phyloP scores from a whole-genome alignment of 1,140 invertebrate genomes.

The Oryzaephilus surinamensis region DNA sequence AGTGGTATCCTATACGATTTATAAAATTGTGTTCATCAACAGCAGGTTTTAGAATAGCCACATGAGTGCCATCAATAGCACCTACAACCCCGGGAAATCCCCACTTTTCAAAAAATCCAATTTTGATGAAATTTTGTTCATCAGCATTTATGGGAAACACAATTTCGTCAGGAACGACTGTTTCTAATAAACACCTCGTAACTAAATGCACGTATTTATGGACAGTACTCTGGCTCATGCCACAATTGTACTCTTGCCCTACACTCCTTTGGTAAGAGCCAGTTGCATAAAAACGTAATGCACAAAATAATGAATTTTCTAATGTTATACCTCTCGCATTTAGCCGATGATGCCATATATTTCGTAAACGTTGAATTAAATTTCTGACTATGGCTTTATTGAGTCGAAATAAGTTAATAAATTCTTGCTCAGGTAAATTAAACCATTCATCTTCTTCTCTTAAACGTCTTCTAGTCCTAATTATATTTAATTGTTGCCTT shows the following conservation, averaged over 20 bases:
- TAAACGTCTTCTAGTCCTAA: neutral
- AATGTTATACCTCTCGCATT: neutral
- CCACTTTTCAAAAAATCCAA: conserved; percentile 1
- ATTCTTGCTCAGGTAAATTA: neutral
- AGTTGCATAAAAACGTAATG: neutral
- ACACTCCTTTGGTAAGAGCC: conserved; percentile 1
- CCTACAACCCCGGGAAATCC: neutral
- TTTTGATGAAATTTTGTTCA: neutral
- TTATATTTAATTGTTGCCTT: neutral
- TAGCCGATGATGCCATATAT: neutral
- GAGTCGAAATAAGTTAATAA: neutral
- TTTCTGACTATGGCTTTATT: neutral
- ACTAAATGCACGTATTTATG: neutral
- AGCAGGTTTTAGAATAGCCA: neutral
- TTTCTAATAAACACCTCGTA: neutral
- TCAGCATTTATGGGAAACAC: neutral
- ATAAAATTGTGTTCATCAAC: too few relatives aligned
- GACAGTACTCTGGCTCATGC: neutral
- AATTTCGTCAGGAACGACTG: neutral
- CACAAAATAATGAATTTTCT: neutral
- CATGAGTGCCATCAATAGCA: conserved; percentile 2
- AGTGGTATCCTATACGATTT: neutral
- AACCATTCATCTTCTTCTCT: neutral
- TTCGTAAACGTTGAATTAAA: neutral
- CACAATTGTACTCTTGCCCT: neutral